A percentile compares a stretch with the other conserved stretches of the same genome.
Evolutionary conservation across 2,888 invertebrate species (phyloP).

Genomic region (Petrolisthes manimaculis): DNA sequence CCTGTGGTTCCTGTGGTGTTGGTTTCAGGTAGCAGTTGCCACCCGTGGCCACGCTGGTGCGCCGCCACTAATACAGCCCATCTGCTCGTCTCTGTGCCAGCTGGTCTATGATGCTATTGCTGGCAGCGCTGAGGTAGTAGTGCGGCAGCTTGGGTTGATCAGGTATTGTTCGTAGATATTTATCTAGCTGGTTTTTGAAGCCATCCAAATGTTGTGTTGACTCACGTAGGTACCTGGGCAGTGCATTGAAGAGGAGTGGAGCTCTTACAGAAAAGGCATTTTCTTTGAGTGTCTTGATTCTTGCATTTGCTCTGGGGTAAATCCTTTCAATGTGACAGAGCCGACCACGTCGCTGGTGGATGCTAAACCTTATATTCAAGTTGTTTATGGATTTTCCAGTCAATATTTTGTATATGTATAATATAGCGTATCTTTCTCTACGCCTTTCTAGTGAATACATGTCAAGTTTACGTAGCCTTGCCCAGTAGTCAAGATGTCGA

Average conservation of each 20-base stretch:
- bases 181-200: not conserved
- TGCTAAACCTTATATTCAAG: not conserved
- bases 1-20: not conserved
- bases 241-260: no score
- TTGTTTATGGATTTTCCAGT: not conserved
- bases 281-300: not conserved
- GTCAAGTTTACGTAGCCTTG: not conserved
- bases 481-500: not conserved
- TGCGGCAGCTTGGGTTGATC: not conserved
- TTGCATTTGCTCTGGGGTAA: conserved; percentile 6
- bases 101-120: not conserved
- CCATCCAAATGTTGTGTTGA: not conserved
- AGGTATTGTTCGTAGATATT: not conserved
- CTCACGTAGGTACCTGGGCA: no score
- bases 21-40: no score
- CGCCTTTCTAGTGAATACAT: not conserved
- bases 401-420: conserved; percentile 6
- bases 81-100: no score
- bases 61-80: no score
- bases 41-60: no score
- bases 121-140: not conserved
- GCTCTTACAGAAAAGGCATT: not conserved
- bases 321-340: not conserved
- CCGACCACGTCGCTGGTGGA: conserved; percentile 4
- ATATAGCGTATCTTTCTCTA: not conserved